Base-by-base conservation (phyloP, 2,888 invertebrate genomes). In the Orchesella flavescens region DNA sequence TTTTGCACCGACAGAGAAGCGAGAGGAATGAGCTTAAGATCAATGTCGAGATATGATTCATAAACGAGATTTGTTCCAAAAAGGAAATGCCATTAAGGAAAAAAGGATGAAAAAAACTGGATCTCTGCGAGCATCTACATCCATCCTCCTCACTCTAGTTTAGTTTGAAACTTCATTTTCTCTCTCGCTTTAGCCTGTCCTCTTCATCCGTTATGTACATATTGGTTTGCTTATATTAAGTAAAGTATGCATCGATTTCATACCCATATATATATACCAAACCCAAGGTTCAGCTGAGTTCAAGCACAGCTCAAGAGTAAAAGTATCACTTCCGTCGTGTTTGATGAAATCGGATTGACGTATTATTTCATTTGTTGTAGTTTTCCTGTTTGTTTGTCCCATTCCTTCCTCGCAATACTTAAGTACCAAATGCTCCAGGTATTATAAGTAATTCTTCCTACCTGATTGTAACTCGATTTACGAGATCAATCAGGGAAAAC, bases 281-380 rank as follows among this genome's bases (percentile, higher is more conserved):
- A n/a, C n/a, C 59, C 12, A 17, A 59, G 3, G 17, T 34, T 34
- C 1, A 21, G 17, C 21, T 21, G 49, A 49, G 17, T 2, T 12
- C 19, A 17, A 21, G 44, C 44, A 43, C 15, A 44, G n/a, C 12
- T 59, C 12, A 17, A 17, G 34, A 61, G 57, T 61, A 78, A 79
- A 73, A 73, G 59, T 80, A 73, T 73, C 81, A 81, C 81, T 81
- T 81, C 76, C 82, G 82, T 63, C 65, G 82, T 71, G 65, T 82
- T 63, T 82, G 82, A 82, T 76, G 61, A 82, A 82, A 82, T 82
- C 82, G 82, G 76, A 82, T 82, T 82, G 82, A 61, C 71, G 55
- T 76, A 82, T 82, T 82, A 82, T 82, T 76, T 75, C 82, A 82
- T 82, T 82, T 76, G 55, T 53, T 68, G 12, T 13, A 80, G 34